These are phyloP conservation scores for Sepioteuthis lessoniana DNA, from an alignment of 2,888 invertebrate genomes.

Conservation along the genomic window DNA sequence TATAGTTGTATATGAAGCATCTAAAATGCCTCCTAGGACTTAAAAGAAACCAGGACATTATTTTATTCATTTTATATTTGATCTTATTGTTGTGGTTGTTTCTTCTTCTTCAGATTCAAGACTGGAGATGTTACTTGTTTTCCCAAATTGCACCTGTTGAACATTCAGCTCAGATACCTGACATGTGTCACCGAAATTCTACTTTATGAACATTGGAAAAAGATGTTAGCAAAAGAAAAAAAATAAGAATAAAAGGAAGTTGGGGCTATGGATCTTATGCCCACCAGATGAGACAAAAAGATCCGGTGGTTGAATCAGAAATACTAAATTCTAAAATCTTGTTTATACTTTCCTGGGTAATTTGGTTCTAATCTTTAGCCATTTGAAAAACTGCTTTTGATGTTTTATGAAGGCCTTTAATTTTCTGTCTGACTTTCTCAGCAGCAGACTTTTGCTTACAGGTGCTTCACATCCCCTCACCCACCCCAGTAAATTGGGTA, in stretches of 20 bases:
- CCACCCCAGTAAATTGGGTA: background rate
- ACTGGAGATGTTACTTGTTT: background rate
- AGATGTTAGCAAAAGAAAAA: no score
- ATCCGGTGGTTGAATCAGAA: slow-evolving; percentile 33
- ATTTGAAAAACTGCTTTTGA: background rate
- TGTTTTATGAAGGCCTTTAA: slow-evolving; percentile 33
- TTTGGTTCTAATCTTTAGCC: background rate
- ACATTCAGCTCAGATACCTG: background rate
- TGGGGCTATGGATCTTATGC: background rate
- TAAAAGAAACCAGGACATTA: background rate
- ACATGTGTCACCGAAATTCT: slow-evolving; percentile 7
- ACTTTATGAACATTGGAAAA: background rate
- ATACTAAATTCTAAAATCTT: background rate
- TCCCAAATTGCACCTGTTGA: background rate
- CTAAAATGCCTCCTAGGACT: background rate
- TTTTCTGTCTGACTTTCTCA: background rate
- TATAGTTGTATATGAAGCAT: background rate
- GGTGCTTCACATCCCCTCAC: background rate
- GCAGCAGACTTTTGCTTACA: background rate
- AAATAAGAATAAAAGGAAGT: background rate
- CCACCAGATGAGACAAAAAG: background rate
- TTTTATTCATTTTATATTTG: background rate
- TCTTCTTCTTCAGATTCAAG: slow-evolving; percentile 3
- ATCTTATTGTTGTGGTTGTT: background rate
- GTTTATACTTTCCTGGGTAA: slow-evolving; percentile 18